These are phyloP conservation scores for Brachypodius melanocephalos DNA, from an alignment of 2,113 vertebrate species.

Conservation along the genomic window DNA sequence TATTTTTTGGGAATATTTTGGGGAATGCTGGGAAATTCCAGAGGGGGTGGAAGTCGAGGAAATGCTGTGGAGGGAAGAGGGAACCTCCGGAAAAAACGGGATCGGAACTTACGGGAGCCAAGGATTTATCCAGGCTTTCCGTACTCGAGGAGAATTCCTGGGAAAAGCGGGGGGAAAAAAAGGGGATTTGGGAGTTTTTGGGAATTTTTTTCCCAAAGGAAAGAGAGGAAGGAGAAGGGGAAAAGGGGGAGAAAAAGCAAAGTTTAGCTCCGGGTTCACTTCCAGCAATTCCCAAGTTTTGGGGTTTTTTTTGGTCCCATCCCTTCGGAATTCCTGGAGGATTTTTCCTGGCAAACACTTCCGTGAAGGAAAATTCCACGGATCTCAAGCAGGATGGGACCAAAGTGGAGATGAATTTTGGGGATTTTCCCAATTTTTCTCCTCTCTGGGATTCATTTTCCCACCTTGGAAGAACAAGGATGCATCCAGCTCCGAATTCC, in stretches of 20 bases:
- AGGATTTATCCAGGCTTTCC: slow-evolving; percentile 85
- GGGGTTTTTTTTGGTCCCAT: too few relatives aligned
- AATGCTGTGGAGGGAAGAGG: slow-evolving; percentile 70
- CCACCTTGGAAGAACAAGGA: neutral
- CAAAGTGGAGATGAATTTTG: too few relatives aligned
- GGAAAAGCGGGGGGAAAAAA: slow-evolving; percentile 69
- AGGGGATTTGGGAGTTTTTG: neutral
- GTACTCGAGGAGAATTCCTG: slow-evolving; percentile 89
- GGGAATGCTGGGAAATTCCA: neutral
- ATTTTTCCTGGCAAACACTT: neutral
- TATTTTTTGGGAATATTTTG: neutral
- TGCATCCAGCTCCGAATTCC: neutral
- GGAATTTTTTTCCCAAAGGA: neutral
- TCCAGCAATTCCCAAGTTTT: neutral
- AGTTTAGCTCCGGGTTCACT: slow-evolving; percentile 66
- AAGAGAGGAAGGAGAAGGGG: slow-evolving; percentile 27
- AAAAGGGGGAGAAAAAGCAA: slow-evolving; percentile 71
- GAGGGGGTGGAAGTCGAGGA: slow-evolving; percentile 67
- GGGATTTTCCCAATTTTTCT: neutral
- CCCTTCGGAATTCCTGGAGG: rapidly evolving
- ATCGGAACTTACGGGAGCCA: slow-evolving; percentile 86
- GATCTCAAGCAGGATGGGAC: too few relatives aligned
- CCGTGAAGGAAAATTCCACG: rapidly evolving
- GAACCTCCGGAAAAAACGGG: slow-evolving; percentile 16
- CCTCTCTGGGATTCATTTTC: neutral